Base-by-base conservation (phyloP, 2,797 vertebrate genomes). In the Scolopax bukidnonensis region DNA sequence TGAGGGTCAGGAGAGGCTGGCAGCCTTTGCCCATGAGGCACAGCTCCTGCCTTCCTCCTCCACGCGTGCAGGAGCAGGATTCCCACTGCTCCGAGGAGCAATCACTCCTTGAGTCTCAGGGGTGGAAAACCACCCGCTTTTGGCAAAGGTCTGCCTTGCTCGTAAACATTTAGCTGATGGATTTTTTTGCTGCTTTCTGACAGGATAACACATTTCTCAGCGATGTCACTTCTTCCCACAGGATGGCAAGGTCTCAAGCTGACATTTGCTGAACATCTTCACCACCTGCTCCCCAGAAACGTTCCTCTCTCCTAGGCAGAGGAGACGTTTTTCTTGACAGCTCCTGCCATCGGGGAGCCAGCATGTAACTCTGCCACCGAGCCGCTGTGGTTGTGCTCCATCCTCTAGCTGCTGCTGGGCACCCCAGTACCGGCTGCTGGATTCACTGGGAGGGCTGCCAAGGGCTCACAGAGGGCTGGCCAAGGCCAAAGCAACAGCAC, bases 241-340 rank as follows among this genome's bases (percentile, higher is more conserved):
- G 92, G 27, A 95, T 89, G 95, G 93, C 96, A 79, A 95, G 95
- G 86, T 87, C 95, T 95, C 88, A 87, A 90, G 67, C 83, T 92
- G 94, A 88, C 96, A 95, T 95, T 95, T 78, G 93, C 93, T 88
- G 17, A 96, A 73, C 93, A 76, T 47, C 95, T 75, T 73, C 87
- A 24, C 80, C 94, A 87, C 95, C 96, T 96, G 93, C 94, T 97
- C 91, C 84, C 71, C 87, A 68, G 91, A 51, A 92, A 87, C 0
- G 3, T 32, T 64, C 47, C 48, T 65, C 71, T 80, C 87, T 89
- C 87, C 59, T 4, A 86, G 91, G 43, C 71, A 32, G 78, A 74
- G 57, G 56, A 53, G 71, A 70, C 10, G 4, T 68, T 83, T 87
- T 15, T 19, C 67, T 40, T 71, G 94, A 64, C 90, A 90, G 83